Evolutionary conservation across 2,888 invertebrate species (phyloP), one percentile per base, ranked within the genome.

Genomic region (Mesoligia furuncula): DNA sequence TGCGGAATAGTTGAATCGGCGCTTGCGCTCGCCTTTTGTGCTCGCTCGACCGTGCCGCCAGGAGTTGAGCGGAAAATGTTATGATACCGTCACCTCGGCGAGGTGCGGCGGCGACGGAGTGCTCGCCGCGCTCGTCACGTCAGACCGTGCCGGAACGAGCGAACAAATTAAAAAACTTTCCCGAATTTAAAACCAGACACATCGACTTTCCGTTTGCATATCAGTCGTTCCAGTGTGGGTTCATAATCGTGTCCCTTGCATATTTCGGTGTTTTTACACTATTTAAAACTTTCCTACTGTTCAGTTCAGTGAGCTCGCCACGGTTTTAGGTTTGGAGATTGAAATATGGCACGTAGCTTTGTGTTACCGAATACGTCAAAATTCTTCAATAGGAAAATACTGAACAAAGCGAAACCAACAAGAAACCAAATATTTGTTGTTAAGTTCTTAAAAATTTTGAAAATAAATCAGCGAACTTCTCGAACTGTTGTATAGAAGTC

Each of bases 381-480:
- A 84, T 80, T 82, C 67, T 78, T 84, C 80, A 73, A 78, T 77
- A 61, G 68, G 64, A 86, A 87, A 85, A 81, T 81, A 65, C 61
- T 73, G 62, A 66, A 82, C 79, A 78, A 81, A 83, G 83, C 83
- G 73, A 80, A 83, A 72, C 66, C 76, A 59, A 73, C 75, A 75
- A 79, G 71, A 84, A 85, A 85, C 81, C 83, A 79, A 83, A 87
- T 85, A 87, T 89, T 85, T 90, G 86, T 88, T 87, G 85, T 42
- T 83, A 85, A 88, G 80, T 90, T 90, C 84, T 89, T 88, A 83
- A 83, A 88, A 91, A 90, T 90, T 92, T 91, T 85, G 70, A 86
- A 90, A 90, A 93, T 93, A 93, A 93, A 93, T 93, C 93, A 91
- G 84, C 79, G 65, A 90, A 91, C 75, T 86, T 88, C 57, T 48